phyloP scores from a whole-genome alignment of 2,113 vertebrate genomes.

The Dasyornis broadbenti region DNA sequence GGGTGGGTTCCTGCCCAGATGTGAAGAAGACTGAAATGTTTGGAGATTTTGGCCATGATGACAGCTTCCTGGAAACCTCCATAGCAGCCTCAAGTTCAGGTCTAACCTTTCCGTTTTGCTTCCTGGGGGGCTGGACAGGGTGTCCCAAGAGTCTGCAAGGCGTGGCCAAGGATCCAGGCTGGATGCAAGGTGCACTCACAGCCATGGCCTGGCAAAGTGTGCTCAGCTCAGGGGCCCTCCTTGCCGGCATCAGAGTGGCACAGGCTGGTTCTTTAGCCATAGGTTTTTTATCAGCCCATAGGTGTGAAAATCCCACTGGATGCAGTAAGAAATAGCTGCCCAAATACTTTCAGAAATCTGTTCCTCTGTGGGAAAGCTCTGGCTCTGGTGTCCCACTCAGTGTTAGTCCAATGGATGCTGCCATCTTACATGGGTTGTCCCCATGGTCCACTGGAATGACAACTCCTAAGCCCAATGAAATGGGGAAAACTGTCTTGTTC shows the following conservation, averaged over 20 bases:
- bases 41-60: background rate
- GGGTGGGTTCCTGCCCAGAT: background rate
- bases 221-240: background rate
- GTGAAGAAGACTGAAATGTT: background rate
- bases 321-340: background rate
- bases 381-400: background rate
- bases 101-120: background rate
- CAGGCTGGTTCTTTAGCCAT: background rate
- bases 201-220: background rate
- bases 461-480: background rate
- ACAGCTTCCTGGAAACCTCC: background rate
- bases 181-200: background rate
- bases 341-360: background rate
- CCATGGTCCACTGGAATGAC: background rate
- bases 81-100: background rate
- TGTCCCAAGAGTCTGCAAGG: background rate
- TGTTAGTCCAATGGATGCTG: background rate
- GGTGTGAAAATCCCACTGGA: background rate
- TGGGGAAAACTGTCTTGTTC: background rate
- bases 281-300: background rate
- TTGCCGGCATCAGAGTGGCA: background rate
- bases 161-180: accelerated
- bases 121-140: background rate
- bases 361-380: background rate
- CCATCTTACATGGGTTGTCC: background rate